Evolutionary conservation across 2,797 vertebrate genomes (phyloP), one percentile per base, ranked within the genome.

Genomic region (Amphiprion clarkii): DNA sequence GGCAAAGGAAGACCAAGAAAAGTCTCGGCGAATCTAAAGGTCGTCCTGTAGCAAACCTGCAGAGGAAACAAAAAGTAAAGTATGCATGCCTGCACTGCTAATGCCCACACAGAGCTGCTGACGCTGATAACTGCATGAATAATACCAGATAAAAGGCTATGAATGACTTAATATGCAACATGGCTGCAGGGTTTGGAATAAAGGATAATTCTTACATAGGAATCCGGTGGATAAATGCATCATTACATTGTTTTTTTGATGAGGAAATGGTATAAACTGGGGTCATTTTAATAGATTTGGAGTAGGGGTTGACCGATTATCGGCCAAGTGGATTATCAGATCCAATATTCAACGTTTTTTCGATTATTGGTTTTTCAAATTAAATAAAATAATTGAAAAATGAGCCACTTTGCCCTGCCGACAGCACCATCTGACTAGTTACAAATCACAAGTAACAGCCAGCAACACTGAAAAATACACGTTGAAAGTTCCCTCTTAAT

Each of bases 1-100:
- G 64, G 40, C 54, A 12, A 71, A 57, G 74, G 79, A 82, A 83
- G 62, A 80, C 76, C 81, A 79, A 76, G 76, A 46, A 49, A 21
- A 49, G 67, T 46, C 40, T 39, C 11, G 1, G 1, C 6, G 1
- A 51, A 59, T 75, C 40, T 56, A 65, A 70, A 84, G 81, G 81
- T 82, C n/a, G 4, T 67, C 69, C 57, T 73, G 1, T 27, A 46
- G 59, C 60, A 74, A 79, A 71, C 65, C n/a, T 42, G 65, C 71
- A 33, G 46, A 25, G 40, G 49, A 83, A 74, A 82, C 10, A 68
- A 55, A 72, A 71, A 81, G 58, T 48, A 56, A 59, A 46, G 21
- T 52, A 55, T 44, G 25, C 62, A 42, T 9, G 49, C 57, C 68
- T n/a, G 3, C 46, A 48, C 54, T 54, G 6, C 33, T 52, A 69